Evolutionary conservation across 2,113 vertebrate species (phyloP).

Genomic region (Andinoacara biseriatus): DNA sequence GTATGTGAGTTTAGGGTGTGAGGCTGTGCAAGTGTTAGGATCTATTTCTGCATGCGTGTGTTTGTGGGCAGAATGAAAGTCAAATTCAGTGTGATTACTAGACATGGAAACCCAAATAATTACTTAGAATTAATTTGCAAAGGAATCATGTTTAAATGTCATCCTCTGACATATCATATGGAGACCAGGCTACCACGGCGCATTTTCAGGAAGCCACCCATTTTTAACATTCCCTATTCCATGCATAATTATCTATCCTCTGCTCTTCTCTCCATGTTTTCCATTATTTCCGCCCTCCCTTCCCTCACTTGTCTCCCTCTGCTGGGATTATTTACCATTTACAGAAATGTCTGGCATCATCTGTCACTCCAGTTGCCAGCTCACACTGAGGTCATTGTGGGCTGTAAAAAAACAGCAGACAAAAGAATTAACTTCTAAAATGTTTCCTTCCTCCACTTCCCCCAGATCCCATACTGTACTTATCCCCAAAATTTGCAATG

Average conservation of each 20-base stretch:
- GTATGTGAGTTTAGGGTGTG: neutral
- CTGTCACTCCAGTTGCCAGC: conserved; percentile 33
- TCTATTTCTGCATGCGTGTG: neutral
- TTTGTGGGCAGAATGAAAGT: conserved; percentile 4
- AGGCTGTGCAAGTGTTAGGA: neutral
- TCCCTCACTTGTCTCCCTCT: conserved; percentile 28
- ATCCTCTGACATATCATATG: conserved; percentile 32
- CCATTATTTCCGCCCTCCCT: neutral
- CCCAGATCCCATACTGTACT: conserved; percentile 4
- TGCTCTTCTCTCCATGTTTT: conserved; percentile 22
- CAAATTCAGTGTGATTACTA: neutral
- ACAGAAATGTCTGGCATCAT: conserved; percentile 42
- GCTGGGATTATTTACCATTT: conserved; percentile 60
- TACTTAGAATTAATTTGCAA: conserved; percentile 38
- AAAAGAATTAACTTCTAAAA: conserved; percentile 15
- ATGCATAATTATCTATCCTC: conserved; percentile 23
- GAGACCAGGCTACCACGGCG: conserved; percentile 27
- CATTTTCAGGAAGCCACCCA: conserved; percentile 59
- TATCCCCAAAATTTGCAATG: conserved; percentile 15
- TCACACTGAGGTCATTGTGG: conserved; percentile 62
- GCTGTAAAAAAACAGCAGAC: conserved; percentile 27
- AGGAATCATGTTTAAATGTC: conserved; percentile 56
- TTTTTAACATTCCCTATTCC: conserved; percentile 48
- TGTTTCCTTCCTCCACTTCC: conserved; percentile 15
- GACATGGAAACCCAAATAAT: conserved; percentile 37